A percentile compares a stretch with the other conserved stretches of the same genome.
phyloP scores from a whole-genome alignment of 2,888 invertebrate genomes.

The Ganaspis brasiliensis region DNA sequence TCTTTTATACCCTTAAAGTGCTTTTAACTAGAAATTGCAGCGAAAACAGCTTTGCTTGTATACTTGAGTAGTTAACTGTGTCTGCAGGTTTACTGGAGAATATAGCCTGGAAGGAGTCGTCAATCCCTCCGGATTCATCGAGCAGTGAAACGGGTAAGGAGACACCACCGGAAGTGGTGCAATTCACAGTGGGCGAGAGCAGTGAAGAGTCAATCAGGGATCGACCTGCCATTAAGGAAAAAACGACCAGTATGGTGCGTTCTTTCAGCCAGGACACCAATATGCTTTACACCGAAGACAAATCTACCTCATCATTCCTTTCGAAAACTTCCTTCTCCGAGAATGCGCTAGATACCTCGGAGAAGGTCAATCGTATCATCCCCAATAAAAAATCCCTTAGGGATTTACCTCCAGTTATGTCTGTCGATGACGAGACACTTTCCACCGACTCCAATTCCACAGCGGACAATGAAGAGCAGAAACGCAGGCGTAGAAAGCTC shows the following conservation, averaged over 20 bases:
- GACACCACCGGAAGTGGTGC: conserved; percentile 77
- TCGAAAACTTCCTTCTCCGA: conserved; percentile 83
- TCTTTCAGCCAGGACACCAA: conserved; percentile 82
- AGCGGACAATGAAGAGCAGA: conserved; percentile 84
- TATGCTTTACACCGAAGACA: conserved; percentile 71
- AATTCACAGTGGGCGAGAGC: conserved; percentile 75
- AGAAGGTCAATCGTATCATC: conserved; percentile 51
- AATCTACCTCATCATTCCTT: conserved; percentile 69
- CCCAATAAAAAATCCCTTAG: conserved; percentile 64
- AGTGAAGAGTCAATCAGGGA: conserved; percentile 61
- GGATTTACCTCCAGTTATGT: conserved; percentile 75
- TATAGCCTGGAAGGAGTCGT: conserved; percentile 80
- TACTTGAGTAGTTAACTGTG: conserved; percentile 64
- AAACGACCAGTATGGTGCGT: conserved; percentile 76
- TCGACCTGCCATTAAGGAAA: conserved; percentile 52
- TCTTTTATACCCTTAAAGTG: neutral
- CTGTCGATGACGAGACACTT: conserved; percentile 84
- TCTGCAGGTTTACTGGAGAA: conserved; percentile 74
- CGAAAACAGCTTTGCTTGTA: conserved; percentile 40
- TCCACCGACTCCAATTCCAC: conserved; percentile 87
- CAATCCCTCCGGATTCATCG: conserved; percentile 82
- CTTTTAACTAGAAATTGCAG: conserved; percentile 4
- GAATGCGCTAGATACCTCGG: conserved; percentile 75
- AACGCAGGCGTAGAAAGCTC: conserved; percentile 85
- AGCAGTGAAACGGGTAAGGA: conserved; percentile 83